Evolutionary conservation across 35 echinoderm and acorn worm genomes (phyloP).

Genomic region (Ptychodera flava): DNA sequence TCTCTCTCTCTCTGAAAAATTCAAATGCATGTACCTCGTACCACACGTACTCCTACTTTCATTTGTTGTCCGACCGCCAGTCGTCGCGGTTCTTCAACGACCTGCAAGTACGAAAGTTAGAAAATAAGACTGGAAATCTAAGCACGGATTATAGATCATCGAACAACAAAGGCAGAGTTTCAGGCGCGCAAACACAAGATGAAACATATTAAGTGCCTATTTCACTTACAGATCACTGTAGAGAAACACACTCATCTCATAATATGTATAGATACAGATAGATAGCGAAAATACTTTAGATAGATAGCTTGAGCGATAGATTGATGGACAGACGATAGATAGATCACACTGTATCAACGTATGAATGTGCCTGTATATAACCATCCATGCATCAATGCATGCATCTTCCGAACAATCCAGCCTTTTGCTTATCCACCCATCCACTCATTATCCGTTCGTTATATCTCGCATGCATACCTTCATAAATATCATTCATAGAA

Average conservation of each 20-base stretch:
- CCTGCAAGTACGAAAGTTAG: no score
- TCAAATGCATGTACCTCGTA: neutral
- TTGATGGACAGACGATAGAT: no score
- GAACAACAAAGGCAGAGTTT: no score
- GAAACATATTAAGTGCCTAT: neutral
- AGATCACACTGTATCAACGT: neutral
- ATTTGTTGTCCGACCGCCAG: neutral
- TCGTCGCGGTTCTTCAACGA: neutral
- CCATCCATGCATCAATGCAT: neutral
- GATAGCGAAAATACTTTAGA: no score
- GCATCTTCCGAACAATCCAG: no score
- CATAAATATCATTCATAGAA: no score
- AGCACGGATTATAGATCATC: no score
- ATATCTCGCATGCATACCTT: no score
- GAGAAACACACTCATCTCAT: neutral
- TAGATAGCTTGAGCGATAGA: no score
- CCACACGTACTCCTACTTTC: neutral
- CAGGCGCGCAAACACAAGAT: neutral
- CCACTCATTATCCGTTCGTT: no score
- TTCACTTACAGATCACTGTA: neutral
- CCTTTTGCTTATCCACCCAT: no score
- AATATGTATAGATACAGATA: neutral
- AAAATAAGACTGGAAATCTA: no score
- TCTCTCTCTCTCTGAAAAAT: neutral
- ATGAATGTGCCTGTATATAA: neutral